Evolutionary conservation across 2,797 vertebrate species (phyloP).

Genomic region (Onychomys arenicola): DNA sequence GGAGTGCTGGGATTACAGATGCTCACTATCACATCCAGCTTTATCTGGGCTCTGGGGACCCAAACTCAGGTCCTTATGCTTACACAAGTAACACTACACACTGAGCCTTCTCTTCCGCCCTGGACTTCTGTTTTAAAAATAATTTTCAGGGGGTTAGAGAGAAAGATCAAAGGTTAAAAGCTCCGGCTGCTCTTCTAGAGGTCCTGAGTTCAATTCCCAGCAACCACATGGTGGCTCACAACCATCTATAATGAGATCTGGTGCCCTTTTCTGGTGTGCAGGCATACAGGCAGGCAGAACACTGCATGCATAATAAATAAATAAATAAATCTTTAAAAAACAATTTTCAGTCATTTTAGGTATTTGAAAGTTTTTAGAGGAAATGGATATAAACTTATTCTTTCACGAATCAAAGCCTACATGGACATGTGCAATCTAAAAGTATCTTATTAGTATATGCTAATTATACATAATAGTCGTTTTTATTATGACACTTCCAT

Average conservation of each 20-base stretch:
- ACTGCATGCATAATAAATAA: background rate
- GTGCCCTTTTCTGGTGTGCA: background rate
- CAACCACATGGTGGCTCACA: background rate
- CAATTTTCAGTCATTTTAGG: background rate
- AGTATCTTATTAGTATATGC: background rate
- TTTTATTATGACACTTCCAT: background rate
- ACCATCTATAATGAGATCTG: background rate
- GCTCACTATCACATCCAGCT: background rate
- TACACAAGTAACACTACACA: background rate
- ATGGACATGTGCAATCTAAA: background rate
- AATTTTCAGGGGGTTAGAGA: background rate
- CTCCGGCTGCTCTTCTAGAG: background rate
- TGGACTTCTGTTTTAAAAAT: constrained; percentile 2
- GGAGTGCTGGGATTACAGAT: background rate
- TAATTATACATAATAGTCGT: background rate
- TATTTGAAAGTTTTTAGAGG: background rate
- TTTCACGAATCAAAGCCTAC: background rate
- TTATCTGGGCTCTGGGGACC: background rate
- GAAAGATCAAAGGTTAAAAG: background rate
- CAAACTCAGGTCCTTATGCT: background rate
- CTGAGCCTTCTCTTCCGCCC: background rate
- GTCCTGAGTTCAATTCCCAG: background rate
- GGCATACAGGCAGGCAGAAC: background rate
- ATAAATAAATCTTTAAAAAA: background rate
- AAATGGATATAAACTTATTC: background rate